Conservation (phyloP, 2,888 invertebrate species). For the Hyposoter didymator region DNA sequence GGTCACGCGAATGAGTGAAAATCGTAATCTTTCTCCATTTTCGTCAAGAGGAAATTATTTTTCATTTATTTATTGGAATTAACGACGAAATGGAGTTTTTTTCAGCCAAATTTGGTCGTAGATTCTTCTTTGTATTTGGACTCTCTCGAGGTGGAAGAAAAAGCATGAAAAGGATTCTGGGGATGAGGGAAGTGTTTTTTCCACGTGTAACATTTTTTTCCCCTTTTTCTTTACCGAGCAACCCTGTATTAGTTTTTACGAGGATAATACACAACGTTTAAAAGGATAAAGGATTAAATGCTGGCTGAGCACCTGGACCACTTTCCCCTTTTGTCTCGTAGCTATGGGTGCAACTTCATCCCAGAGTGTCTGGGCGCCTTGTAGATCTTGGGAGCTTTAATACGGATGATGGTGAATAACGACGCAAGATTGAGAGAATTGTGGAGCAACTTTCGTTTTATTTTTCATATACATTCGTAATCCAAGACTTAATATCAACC, state of each 20-base stretch:
- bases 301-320: constrained; percentile 76
- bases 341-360: constrained; percentile 57
- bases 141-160: constrained; percentile 18
- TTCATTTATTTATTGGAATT: not conserved
- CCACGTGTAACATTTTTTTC: constrained; percentile 28
- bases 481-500: constrained; percentile 17
- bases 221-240: constrained; percentile 60
- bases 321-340: constrained; percentile 53
- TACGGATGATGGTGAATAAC: constrained; percentile 70
- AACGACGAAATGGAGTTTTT: not conserved
- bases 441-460: not conserved
- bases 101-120: not conserved
- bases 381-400: constrained; percentile 76
- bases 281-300: constrained; percentile 84
- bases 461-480: constrained; percentile 6
- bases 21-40: not conserved
- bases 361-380: constrained; percentile 69
- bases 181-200: constrained; percentile 32
- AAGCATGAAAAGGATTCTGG: constrained; percentile 71
- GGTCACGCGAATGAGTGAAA: not conserved
- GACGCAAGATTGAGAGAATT: constrained; percentile 51
- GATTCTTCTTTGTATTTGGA: constrained; percentile 5
- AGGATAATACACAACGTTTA: constrained; percentile 84
- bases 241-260: constrained; percentile 84
- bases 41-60: not conserved